These are phyloP conservation scores for Heterochromis multidens DNA, from an alignment of 2,113 vertebrate genomes.

Conservation along the genomic window DNA sequence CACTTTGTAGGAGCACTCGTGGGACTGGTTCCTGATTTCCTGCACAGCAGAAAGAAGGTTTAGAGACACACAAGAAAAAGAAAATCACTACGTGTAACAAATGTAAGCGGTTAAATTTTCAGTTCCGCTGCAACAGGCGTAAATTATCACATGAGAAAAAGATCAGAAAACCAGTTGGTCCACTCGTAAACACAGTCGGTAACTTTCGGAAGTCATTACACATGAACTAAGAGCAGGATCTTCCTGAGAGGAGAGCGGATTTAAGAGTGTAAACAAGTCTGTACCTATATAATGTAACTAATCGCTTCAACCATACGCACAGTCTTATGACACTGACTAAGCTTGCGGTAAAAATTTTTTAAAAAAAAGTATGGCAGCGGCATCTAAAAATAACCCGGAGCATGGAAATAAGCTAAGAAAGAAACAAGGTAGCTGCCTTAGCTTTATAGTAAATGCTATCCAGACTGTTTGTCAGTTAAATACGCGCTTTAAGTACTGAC, in stretches of 20 bases:
- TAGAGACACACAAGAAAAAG: background rate
- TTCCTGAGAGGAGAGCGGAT: background rate
- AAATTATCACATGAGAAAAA: background rate
- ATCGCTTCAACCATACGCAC: background rate
- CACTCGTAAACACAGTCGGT: background rate
- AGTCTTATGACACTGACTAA: background rate
- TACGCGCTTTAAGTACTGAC: slow-evolving; percentile 9
- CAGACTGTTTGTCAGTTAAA: background rate
- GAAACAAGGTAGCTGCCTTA: no score
- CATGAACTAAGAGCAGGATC: background rate
- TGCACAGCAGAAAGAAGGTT: slow-evolving; percentile 42
- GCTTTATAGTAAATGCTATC: background rate
- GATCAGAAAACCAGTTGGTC: background rate
- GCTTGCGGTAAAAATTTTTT: background rate
- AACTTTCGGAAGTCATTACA: background rate
- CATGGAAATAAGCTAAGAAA: background rate
- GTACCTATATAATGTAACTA: background rate
- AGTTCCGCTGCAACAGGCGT: background rate
- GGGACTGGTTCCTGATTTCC: slow-evolving; percentile 94
- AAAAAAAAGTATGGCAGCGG: background rate
- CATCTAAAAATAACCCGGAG: background rate
- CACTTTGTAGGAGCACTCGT: slow-evolving; percentile 90
- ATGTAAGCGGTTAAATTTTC: background rate
- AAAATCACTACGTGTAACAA: background rate
- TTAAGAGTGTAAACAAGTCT: background rate